phyloP scores from a whole-genome alignment of 2,888 invertebrate species.

The Phengaris arion region DNA sequence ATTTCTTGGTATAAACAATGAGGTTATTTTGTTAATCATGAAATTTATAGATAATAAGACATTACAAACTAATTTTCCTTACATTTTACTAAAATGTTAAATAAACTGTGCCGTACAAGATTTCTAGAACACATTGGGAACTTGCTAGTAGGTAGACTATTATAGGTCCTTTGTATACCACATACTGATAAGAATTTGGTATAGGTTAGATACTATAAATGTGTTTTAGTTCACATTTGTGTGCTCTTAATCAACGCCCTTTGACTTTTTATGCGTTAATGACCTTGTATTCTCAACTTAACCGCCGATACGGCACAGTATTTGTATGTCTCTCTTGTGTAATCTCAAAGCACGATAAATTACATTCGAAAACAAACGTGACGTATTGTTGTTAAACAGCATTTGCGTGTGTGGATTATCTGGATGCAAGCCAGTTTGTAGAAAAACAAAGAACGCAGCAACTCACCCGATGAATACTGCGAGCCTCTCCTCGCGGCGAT shows the following conservation, averaged over 20 bases:
- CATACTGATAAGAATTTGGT: conserved; percentile 7
- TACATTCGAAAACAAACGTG: conserved; percentile 39
- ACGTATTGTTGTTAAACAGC: conserved; percentile 70
- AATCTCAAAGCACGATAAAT: conserved; percentile 28
- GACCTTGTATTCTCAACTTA: conserved; percentile 39
- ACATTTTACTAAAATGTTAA: no score
- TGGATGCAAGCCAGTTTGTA: conserved; percentile 63
- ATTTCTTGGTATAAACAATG: no score
- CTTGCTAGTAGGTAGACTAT: no score
- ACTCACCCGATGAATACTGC: conserved; percentile 71
- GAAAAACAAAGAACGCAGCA: conserved; percentile 38
- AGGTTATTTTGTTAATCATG: no score
- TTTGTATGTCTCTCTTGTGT: background rate
- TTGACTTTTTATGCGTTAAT: conserved; percentile 43
- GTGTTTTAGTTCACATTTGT: background rate
- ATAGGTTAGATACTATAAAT: background rate
- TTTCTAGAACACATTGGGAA: no score
- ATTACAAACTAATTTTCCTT: no score
- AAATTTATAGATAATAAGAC: no score
- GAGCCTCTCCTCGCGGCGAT: conserved; percentile 72
- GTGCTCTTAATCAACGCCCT: background rate
- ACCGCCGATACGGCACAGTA: background rate
- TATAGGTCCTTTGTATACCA: background rate
- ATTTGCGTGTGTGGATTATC: conserved; percentile 47
- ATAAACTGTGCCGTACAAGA: no score